phyloP scores from a whole-genome alignment of 2,797 vertebrate genomes.

The Nothura maculosa region DNA sequence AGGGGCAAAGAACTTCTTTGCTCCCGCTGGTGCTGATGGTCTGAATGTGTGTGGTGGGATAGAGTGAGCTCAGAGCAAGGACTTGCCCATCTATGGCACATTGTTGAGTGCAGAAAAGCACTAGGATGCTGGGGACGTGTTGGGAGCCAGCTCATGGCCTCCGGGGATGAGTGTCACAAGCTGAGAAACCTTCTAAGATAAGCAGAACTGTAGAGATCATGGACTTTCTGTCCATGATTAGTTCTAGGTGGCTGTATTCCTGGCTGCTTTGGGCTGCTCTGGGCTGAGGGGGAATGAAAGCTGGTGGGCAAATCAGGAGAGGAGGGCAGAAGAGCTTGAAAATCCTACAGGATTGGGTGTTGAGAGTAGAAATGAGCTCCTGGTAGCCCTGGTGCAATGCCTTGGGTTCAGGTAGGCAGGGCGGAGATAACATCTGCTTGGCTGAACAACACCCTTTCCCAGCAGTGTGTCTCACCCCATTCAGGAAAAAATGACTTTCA shows the following conservation, averaged over 20 bases:
- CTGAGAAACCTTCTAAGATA: neutral
- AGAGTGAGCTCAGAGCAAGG: neutral
- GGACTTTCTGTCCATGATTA: neutral
- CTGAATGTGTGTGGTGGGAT: accelerated
- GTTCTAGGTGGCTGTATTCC: neutral
- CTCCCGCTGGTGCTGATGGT: neutral
- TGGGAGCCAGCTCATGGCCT: accelerated
- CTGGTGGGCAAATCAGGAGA: no score
- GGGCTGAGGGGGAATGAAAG: neutral
- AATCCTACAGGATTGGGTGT: neutral
- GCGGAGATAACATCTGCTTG: neutral
- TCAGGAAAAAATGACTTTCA: neutral
- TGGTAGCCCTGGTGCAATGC: neutral
- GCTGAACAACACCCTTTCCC: neutral
- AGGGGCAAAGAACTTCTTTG: neutral
- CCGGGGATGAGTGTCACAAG: neutral
- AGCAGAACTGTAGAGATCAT: neutral
- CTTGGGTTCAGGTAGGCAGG: neutral
- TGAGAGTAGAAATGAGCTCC: neutral
- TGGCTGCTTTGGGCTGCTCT: neutral
- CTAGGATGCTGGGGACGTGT: accelerated
- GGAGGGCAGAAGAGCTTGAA: neutral
- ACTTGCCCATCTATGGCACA: neutral
- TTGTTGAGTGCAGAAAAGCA: accelerated
- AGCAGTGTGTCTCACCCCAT: neutral